A percentile compares a stretch with the other conserved stretches of the same genome.
phyloP scores from a whole-genome alignment of 2,113 vertebrate genomes.

The Cyanoramphus novaezelandiae region DNA sequence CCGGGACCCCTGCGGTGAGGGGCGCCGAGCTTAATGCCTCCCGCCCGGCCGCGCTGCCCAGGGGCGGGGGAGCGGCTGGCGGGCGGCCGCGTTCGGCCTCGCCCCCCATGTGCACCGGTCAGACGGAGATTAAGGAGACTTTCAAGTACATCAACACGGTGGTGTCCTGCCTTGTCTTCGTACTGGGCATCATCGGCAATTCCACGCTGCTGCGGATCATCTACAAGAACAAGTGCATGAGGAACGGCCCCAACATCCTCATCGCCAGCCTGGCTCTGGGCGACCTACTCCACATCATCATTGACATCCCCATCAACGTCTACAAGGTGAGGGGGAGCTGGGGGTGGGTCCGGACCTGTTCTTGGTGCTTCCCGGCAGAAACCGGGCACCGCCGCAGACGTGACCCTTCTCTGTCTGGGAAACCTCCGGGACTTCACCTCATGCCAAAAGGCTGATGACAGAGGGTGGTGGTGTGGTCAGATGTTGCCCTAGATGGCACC shows the following conservation, averaged over 20 bases:
- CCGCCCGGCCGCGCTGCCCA: not conserved
- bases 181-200: slow-evolving; percentile 89
- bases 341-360: not conserved
- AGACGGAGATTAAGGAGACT: slow-evolving; percentile 78
- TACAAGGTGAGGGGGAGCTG: slow-evolving; percentile 81
- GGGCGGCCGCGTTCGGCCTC: slow-evolving; percentile 43
- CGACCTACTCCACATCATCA: slow-evolving; percentile 88
- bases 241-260: slow-evolving; percentile 88
- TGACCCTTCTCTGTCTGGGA: too few relatives aligned
- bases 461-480: not conserved
- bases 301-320: slow-evolving; percentile 88
- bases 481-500: not conserved
- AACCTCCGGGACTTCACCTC: not conserved
- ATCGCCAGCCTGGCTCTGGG: slow-evolving; percentile 90
- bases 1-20: not conserved
- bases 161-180: slow-evolving; percentile 85
- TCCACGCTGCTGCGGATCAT: slow-evolving; percentile 86
- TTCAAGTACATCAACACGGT: slow-evolving; percentile 90
- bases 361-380: not conserved
- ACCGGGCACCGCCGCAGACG: not conserved
- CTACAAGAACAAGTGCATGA: slow-evolving; percentile 90
- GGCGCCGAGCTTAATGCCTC: slow-evolving; percentile 13
- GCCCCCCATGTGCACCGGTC: slow-evolving; percentile 76
- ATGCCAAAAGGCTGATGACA: not conserved
- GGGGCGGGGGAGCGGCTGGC: not conserved